Evolutionary conservation across 2,113 vertebrate genomes (phyloP).

Genomic region (Picathartes gymnocephalus): DNA sequence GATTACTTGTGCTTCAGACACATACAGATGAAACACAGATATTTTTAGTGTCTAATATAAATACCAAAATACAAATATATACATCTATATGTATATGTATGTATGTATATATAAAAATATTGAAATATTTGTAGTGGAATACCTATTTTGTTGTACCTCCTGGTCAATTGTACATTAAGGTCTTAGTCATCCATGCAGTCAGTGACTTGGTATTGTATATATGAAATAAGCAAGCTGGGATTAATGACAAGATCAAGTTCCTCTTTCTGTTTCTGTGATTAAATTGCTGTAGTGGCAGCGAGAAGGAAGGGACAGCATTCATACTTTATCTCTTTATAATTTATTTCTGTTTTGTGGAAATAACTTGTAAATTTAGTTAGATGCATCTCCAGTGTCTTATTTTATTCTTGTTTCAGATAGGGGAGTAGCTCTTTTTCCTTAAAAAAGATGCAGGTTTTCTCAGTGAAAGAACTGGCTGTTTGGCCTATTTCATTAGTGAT

Average conservation of each 20-base stretch:
- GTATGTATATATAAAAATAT: background rate
- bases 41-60: background rate
- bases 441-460: background rate
- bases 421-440: background rate
- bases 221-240: background rate
- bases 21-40: background rate
- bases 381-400: background rate
- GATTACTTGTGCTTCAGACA: background rate
- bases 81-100: background rate
- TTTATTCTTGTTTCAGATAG: background rate
- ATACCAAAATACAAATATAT: background rate
- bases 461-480: background rate
- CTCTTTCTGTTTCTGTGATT: background rate
- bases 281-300: background rate
- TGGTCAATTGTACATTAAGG: background rate
- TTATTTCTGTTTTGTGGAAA: background rate
- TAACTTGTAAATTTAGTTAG: background rate
- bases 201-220: background rate
- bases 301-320: background rate
- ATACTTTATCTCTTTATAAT: background rate
- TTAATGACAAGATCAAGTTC: background rate
- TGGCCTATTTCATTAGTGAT: background rate
- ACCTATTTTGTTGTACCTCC: background rate
- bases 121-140: background rate
- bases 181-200: background rate